phyloP scores from a whole-genome alignment of 1,140 invertebrate species.

The Drosophila santomea region DNA sequence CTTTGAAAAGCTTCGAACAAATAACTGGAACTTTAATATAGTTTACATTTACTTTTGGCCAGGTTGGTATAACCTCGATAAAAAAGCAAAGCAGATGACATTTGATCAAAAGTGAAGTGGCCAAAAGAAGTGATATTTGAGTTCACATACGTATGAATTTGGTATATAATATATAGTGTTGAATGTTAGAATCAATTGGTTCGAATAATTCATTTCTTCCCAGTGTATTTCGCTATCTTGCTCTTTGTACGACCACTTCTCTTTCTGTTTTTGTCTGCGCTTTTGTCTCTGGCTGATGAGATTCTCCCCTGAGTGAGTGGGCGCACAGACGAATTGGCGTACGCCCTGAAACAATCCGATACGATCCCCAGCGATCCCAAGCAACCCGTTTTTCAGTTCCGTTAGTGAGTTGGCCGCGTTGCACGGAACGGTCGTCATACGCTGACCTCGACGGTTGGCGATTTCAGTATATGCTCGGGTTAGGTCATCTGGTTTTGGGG shows the following conservation, averaged over 20 bases:
- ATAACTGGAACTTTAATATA: not conserved
- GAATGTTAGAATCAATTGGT: too few species aligned
- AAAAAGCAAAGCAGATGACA: too few species aligned
- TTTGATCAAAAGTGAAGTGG: too few species aligned
- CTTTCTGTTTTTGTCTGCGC: not conserved
- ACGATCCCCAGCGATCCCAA: slow-evolving; percentile 8
- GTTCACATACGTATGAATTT: too few species aligned
- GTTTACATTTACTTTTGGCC: too few species aligned
- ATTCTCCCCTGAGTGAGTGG: slow-evolving; percentile 24
- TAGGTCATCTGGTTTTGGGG: not conserved
- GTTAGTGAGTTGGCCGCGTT: slow-evolving; percentile 13
- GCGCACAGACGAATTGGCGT: slow-evolving; percentile 31
- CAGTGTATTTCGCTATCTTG: slow-evolving; percentile 4
- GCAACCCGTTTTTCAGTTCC: slow-evolving; percentile 13
- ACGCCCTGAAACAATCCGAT: slow-evolving; percentile 34
- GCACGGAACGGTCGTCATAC: not conserved
- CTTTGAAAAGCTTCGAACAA: not conserved
- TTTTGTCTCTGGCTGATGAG: slow-evolving; percentile 20
- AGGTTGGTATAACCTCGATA: too few species aligned
- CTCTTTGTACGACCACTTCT: slow-evolving; percentile 11
- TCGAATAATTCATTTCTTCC: too few species aligned
- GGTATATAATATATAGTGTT: too few species aligned
- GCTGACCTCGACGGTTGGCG: not conserved
- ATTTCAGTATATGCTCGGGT: not conserved
- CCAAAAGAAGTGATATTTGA: too few species aligned